Evolutionary conservation across 2,797 vertebrate genomes (phyloP), one percentile per base, ranked within the genome.

Genomic region (Eurystomus glaucurus): DNA sequence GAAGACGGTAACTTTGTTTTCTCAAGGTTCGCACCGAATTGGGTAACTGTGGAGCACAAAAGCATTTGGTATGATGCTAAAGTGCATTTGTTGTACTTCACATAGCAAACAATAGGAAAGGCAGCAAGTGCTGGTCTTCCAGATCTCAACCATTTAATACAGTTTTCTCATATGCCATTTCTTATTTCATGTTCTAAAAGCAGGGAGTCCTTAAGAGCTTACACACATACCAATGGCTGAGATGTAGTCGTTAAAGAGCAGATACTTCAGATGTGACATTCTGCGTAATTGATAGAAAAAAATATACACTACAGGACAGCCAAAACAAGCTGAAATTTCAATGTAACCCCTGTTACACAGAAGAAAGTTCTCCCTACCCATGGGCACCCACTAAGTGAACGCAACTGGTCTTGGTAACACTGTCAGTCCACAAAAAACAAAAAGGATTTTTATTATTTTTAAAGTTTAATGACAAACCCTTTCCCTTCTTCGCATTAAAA

Each of bases 391-490:
- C 93, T 95, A 97, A 87, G 77, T 62, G 82, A 96, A 96, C 83
- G 97, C 94, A 97, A 94, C 97, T 3, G 1, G 93, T 84, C 93
- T 68, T 92, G 95, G 90, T 88, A 95, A 91, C 50, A 64, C 72
- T 97, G 95, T 96, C 94, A 97, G 91, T 84, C 81, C 39, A 23
- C 76, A 93, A 37, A 92, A 96, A 98, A 97, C 94, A 98, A 97
- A 98, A 97, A 97, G 90, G 94, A 95, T 97, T 98, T 98, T 97
- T 85, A 98, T 98, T 97, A 97, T 97, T 98, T 98, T 98, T 98
- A 98, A 98, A 98, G 91, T 98, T 98, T 98, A 97, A 98, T 98
- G 98, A 98, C 95, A 97, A 98, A 97, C 97, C 83, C 85, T 98
- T 98, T 97, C 97, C 74, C 75, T 97, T 98, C 91, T 96, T 97